These are phyloP conservation scores for Euura lappo DNA, from an alignment of 1,140 invertebrate species.

Conservation along the genomic window DNA sequence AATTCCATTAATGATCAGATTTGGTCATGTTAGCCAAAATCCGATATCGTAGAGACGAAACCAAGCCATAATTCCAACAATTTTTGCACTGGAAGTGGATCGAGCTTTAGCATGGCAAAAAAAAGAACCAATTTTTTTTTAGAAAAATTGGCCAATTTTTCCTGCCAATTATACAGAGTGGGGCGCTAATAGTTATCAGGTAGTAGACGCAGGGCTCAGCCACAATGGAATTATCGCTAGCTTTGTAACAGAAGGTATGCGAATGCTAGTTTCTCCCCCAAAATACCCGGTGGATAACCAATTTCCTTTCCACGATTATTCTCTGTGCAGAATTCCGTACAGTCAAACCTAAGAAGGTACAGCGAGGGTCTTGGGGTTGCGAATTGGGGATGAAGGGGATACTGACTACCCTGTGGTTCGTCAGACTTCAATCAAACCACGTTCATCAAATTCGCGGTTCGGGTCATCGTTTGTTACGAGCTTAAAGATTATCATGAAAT, in stretches of 20 bases:
- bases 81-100: no score
- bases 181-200: neutral
- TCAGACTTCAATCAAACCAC: neutral
- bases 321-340: no score
- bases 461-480: neutral
- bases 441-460: neutral
- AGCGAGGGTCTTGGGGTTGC: neutral
- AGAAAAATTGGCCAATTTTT: no score
- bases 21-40: no score
- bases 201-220: constrained; percentile 35
- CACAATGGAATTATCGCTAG: constrained; percentile 34
- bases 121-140: no score
- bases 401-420: neutral
- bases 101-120: no score
- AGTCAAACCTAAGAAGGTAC: constrained; percentile 26
- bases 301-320: constrained; percentile 31
- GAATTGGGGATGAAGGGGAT: no score
- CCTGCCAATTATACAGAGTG: no score
- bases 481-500: neutral
- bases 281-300: constrained; percentile 38
- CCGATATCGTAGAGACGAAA: no score
- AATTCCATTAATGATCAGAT: no score
- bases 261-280: constrained; percentile 8
- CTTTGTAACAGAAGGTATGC: neutral
- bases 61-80: no score